Percentiles rank a stretch among this genome's conserved stretches.
Evolutionary conservation across 2,113 vertebrate genomes (phyloP).

Genomic region (Tretioscincus oriximinensis): DNA sequence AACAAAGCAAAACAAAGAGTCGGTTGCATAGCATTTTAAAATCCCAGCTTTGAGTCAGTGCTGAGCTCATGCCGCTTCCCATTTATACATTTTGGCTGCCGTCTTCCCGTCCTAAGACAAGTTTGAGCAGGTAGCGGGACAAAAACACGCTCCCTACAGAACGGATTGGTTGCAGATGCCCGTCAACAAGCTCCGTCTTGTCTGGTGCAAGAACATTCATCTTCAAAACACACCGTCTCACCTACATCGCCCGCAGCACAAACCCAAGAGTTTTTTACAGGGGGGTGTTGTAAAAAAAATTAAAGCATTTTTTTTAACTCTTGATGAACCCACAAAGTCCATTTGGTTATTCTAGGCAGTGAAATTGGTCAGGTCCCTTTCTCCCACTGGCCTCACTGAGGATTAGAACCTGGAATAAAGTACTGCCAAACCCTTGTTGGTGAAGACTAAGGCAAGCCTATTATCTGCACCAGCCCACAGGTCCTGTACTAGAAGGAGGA

Average conservation of each 20-base stretch:
- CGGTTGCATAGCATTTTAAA: conserved; percentile 21
- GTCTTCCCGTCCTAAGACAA: conserved; percentile 70
- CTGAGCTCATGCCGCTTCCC: conserved; percentile 59
- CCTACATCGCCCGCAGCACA: conserved; percentile 81
- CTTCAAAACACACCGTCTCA: conserved; percentile 84
- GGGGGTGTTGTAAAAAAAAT: conserved; percentile 37
- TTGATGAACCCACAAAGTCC: conserved; percentile 56
- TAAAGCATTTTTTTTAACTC: conserved; percentile 53
- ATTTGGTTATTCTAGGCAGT: conserved; percentile 48
- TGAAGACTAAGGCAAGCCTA: too few relatives aligned
- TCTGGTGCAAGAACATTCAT: conserved; percentile 88
- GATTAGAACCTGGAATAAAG: too few relatives aligned
- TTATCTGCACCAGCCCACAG: too few relatives aligned
- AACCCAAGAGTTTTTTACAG: conserved; percentile 69
- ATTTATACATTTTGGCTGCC: conserved; percentile 75
- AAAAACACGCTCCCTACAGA: conserved; percentile 94
- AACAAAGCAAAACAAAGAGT: background rate
- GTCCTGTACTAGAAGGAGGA: too few relatives aligned
- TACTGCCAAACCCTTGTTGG: too few relatives aligned
- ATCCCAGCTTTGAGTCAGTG: conserved; percentile 60
- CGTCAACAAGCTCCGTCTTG: conserved; percentile 92
- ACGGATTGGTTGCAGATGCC: conserved; percentile 96
- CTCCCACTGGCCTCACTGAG: too few relatives aligned
- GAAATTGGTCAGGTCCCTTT: too few relatives aligned
- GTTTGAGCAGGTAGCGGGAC: conserved; percentile 87